phyloP scores from a whole-genome alignment of 1,140 invertebrate species.

The Brachionus calyciflorus region DNA sequence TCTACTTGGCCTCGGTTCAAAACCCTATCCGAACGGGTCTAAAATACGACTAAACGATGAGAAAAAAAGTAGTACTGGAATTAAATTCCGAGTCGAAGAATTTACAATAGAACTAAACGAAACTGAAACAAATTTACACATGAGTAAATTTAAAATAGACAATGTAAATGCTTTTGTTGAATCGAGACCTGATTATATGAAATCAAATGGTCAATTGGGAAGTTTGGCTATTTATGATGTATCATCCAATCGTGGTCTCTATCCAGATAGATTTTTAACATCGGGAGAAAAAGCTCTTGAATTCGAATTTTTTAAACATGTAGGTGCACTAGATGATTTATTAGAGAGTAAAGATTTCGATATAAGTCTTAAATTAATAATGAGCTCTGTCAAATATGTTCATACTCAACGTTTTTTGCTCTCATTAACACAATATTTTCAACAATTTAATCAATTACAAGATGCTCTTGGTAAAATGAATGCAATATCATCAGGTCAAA shows the following conservation, averaged over 20 bases:
- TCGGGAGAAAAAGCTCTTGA: conserved; percentile 74
- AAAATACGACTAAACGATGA: background rate
- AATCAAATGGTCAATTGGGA: conserved; percentile 65
- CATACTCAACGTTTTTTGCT: conserved; percentile 88
- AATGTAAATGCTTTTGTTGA: conserved; percentile 12
- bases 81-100: conserved; percentile 7
- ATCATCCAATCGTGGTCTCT: conserved; percentile 71
- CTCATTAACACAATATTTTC: conserved; percentile 78
- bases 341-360: conserved; percentile 67
- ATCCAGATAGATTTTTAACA: conserved; percentile 79
- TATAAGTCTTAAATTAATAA: conserved; percentile 68
- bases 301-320: conserved; percentile 68
- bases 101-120: conserved; percentile 20
- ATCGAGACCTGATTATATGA: conserved; percentile 49
- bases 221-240: conserved; percentile 76
- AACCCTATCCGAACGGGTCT: conserved; percentile 49
- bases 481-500: conserved; percentile 57
- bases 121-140: background rate
- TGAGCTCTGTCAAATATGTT: conserved; percentile 74
- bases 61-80: background rate
- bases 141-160: background rate
- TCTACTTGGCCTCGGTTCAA: conserved; percentile 69
- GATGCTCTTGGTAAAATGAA: conserved; percentile 67
- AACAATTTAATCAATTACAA: conserved; percentile 79
- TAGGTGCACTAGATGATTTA: conserved; percentile 60